Percentiles rank a stretch among this genome's conserved stretches.
These are phyloP conservation scores for Dicrostonyx torquatus DNA, from an alignment of 2,797 vertebrate genomes.

Conservation along the genomic window DNA sequence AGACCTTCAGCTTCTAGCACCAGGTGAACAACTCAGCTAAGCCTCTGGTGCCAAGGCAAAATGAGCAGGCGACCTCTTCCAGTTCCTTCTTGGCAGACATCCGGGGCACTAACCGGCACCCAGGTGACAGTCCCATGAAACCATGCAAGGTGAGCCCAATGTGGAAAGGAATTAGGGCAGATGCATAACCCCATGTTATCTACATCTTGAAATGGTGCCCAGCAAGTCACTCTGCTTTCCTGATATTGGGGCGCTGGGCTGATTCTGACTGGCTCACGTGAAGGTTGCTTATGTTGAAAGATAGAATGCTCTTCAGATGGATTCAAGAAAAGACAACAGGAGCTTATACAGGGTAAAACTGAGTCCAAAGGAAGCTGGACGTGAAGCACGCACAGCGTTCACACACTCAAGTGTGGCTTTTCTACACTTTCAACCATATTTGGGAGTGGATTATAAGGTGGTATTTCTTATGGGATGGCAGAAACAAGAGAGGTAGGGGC, in stretches of 20 bases:
- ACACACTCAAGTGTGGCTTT: accelerated
- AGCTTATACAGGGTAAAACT: neutral
- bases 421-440: neutral
- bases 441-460: neutral
- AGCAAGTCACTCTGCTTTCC: neutral
- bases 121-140: slow-evolving; percentile 25
- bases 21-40: slow-evolving; percentile 54
- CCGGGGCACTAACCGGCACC: slow-evolving; percentile 46
- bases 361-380: neutral
- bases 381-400: neutral
- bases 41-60: slow-evolving; percentile 50
- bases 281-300: neutral
- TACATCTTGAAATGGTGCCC: neutral
- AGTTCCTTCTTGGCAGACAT: slow-evolving; percentile 44
- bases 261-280: neutral
- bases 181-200: neutral
- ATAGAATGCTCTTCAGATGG: neutral
- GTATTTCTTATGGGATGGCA: neutral
- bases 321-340: neutral
- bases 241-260: neutral
- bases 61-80: slow-evolving; percentile 35
- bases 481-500: neutral
- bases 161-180: neutral
- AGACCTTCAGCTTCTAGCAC: neutral
- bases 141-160: slow-evolving; percentile 17